Evolutionary conservation across 2,797 vertebrate species (phyloP), one percentile per base, ranked within the genome.

Genomic region (Sebastes umbrosus): DNA sequence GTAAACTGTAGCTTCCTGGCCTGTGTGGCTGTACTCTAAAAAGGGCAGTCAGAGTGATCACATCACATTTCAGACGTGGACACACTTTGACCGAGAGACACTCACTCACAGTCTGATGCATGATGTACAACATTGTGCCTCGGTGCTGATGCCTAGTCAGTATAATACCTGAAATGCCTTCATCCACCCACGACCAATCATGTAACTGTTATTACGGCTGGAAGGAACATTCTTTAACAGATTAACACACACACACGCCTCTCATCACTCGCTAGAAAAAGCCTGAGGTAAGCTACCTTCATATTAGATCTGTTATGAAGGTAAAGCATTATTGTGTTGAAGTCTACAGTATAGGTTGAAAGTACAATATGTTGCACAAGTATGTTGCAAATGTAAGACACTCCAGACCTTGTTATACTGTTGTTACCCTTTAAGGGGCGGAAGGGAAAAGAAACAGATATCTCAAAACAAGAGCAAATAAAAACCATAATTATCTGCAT

Each of bases 51-150:
- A 31, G 24, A 79, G 46, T 52, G 62, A 87, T 73, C 73, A 69
- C 76, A 75, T 88, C 66, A 55, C 70, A 84, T 65, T 84, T 82
- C 57, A 78, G 65, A 79, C 71, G 65, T 73, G 84, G 68, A 88
- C 81, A 77, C 79, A 36, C 64, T 68, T 29, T 75, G 80, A 87
- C 77, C 12, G n/a, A 68, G 54, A 55, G 25, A 67, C 55, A 80
- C 31, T 58, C 62, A 68, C 34, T 64, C 34, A 73, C 10, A 60
- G 57, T 75, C n/a, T 60, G 57, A 80, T 74, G 59, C 9, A 54
- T 70, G 80, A 82, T 75, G 64, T 63, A 72, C 55, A 73, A n/a
- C 34, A 68, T 31, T 64, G 62, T 80, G 63, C 63, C 76, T 27
- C 72, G 14, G 73, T 75, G 68, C 79, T 86, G 70, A 63, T 27